Base-by-base conservation (phyloP, 35 echinoderm and acorn worm genomes). In the Apostichopus japonicus region DNA sequence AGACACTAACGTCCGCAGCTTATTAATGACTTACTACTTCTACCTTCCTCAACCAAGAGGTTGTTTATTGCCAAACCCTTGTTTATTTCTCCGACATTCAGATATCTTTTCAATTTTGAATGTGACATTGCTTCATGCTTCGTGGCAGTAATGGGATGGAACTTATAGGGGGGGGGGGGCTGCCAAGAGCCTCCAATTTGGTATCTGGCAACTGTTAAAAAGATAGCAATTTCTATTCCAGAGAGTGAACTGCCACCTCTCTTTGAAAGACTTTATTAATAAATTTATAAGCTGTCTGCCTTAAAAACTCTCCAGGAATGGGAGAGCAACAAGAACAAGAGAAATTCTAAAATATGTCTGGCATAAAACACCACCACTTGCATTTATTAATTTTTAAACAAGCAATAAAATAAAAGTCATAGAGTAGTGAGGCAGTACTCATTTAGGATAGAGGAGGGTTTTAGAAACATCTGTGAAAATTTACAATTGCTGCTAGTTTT, bases 101-200 rank as follows among this genome's bases (percentile, higher is more conserved):
- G 81, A 84, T 84, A 84, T 57, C 81, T 84, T 84, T 84, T 84
- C 81, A 84, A 84, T 84, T 84, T 84, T 84, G 17, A 84, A 84
- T 84, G 81, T 84, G 81, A 84, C 81, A 84, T 84, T 54, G 54
- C 22, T 84, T 58, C 81, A 84, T 58, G 56, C 54, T 55, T 84
- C 17, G 53, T 22, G 54, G 81, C 81, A 57, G 53, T 84, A 84
- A 84, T 84, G 81, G 81, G 81, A 84, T 57, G 81, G 56, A 58
- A 84, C 56, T 84, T 84, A 84, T 84, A 44, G n/a, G 81, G 21
- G 71, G 71, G n/a, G 81, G 21, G 71, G 71, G 56, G 56, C 81
- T 84, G 81, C 81, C 55, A 14, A n/a, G 16, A 58, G 81, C 54
- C 54, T 58, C 15, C 57, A 51, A 17, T 58, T 57, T 23, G 23